These are phyloP conservation scores for Hypselothyrea guttata DNA, from an alignment of 2,888 invertebrate species.

Conservation along the genomic window DNA sequence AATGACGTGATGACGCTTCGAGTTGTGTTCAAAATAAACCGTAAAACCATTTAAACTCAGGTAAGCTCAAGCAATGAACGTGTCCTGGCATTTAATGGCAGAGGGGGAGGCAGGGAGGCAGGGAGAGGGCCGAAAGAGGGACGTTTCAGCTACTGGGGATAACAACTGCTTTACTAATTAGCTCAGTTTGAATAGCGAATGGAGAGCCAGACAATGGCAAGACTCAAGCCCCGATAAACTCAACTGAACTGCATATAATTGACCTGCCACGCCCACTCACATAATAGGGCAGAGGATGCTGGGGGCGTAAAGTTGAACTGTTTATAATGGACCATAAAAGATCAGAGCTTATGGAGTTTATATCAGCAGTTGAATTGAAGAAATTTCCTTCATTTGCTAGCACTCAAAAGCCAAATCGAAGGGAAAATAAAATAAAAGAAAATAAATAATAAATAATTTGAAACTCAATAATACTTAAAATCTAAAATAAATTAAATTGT, in stretches of 20 bases:
- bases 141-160: slow-evolving; percentile 16
- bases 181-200: slow-evolving; percentile 38
- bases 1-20: slow-evolving; percentile 56
- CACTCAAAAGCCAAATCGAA: too few species aligned
- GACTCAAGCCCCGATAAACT: slow-evolving; percentile 21
- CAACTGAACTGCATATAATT: slow-evolving; percentile 62
- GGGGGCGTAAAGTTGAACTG: slow-evolving; percentile 33
- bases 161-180: slow-evolving; percentile 69
- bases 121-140: background rate
- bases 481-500: too few species aligned
- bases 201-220: slow-evolving; percentile 26
- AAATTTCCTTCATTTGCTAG: too few species aligned
- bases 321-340: slow-evolving; percentile 41
- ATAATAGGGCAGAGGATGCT: too few species aligned
- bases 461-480: too few species aligned
- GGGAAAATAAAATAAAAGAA: too few species aligned
- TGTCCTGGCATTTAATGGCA: slow-evolving; percentile 46
- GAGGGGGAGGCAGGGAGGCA: background rate
- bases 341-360: slow-evolving; percentile 26
- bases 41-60: slow-evolving; percentile 50
- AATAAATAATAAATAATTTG: too few species aligned
- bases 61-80: slow-evolving; percentile 51
- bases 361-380: too few species aligned
- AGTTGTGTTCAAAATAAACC: slow-evolving; percentile 47
- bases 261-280: slow-evolving; percentile 51